These are phyloP conservation scores for Pristionchus arcanus DNA, from an alignment of 2,888 invertebrate genomes.

Conservation along the genomic window DNA sequence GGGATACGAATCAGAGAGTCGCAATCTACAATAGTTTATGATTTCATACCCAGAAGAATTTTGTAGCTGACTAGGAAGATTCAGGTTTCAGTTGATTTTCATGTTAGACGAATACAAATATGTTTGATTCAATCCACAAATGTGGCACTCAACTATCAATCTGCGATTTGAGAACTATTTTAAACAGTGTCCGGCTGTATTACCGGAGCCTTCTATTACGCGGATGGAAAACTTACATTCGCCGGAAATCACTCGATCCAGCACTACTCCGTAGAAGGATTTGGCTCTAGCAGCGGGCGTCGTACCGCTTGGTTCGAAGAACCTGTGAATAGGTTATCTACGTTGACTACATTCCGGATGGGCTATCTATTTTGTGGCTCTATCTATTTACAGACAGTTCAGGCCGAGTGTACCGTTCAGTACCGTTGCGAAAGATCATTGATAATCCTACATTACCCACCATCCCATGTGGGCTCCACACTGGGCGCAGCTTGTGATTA, in stretches of 20 bases:
- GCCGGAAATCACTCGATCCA: slow-evolving; percentile 17
- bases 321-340: neutral
- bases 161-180: too few species aligned
- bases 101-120: neutral
- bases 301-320: neutral
- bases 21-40: neutral
- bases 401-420: too few species aligned
- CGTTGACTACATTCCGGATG: neutral
- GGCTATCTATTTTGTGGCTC: too few species aligned
- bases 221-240: neutral
- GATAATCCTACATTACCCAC: neutral
- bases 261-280: neutral
- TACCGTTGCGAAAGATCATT: neutral
- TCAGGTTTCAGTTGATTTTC: neutral
- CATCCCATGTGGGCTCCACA: slow-evolving; percentile 45
- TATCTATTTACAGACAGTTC: too few species aligned
- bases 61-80: neutral
- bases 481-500: neutral
- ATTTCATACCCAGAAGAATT: neutral
- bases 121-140: neutral
- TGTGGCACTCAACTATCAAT: neutral
- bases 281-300: neutral
- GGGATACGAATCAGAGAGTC: slow-evolving; percentile 40
- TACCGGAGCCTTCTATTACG: too few species aligned
- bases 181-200: too few species aligned